Base-by-base conservation (phyloP, 2,113 vertebrate species). In the Nannospalax galili region DNA sequence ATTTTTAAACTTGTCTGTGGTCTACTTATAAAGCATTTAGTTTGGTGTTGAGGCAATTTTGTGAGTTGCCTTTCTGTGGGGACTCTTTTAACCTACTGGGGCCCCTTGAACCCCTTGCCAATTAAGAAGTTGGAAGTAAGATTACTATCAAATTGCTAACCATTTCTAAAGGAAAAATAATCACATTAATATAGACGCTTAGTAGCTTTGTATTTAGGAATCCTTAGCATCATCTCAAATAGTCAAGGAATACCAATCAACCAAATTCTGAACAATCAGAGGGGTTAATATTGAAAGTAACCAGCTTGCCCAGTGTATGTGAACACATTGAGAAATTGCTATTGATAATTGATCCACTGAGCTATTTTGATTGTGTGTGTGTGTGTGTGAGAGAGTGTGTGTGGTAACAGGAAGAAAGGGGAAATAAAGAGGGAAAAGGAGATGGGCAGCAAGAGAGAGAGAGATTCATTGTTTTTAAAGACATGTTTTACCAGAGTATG, bases 121-220 rank as follows among this genome's bases (percentile, higher is more conserved):
- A 85, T 95, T 95, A 95, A 84, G 79, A 96, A 90, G 40, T 92
- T 86, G 74, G 82, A 96, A 60, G 72, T 95, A 85, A 93, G 78
- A 67, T 89, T 93, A 84, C 91, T 88, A 24, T 90, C 73, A 90
- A 95, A 79, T 97, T 93, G 93, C 91, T 92, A 93, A 70, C 95
- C 72, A 48, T 75, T 96, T 96, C 72, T 88, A 81, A 94, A 91
- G 74, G 75, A 74, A 94, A 88, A 85, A 45, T 69, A 91, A 62
- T 91, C 70, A 84, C 37, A 48, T 82, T 56, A 58, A 77, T 87
- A 35, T 3, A 9, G 30, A 77, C 82, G 89, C 37, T 91, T 69
- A n/a, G 87, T 74, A 32, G 86, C 37, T 94, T 90, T 84, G 79
- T 67, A 7, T 82, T 69, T 91, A 80, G 91, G 92, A 85, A 82